phyloP scores from a whole-genome alignment of 1,140 invertebrate genomes.

The Conus ventricosus region DNA sequence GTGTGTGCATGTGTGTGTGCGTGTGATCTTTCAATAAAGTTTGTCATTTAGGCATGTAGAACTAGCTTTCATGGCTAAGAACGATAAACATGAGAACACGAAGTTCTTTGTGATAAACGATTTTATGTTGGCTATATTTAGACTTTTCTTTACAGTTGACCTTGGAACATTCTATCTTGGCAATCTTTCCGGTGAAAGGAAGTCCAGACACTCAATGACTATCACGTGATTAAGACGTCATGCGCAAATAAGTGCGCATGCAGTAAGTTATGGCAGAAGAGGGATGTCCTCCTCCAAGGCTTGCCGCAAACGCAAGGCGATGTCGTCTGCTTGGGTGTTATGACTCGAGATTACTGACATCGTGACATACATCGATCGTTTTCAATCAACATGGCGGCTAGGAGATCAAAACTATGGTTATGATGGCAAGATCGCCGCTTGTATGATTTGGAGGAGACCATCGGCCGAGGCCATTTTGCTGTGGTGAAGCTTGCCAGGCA shows the following conservation, averaged over 20 bases:
- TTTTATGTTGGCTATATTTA: too few relatives aligned
- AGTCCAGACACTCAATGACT: slow-evolving; percentile 9
- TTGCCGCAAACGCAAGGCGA: neutral
- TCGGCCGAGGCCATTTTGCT: slow-evolving; percentile 92
- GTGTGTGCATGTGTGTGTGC: too few relatives aligned
- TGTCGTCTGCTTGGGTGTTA: slow-evolving; percentile 17
- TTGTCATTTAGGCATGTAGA: too few relatives aligned
- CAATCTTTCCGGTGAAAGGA: neutral
- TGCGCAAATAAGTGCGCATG: slow-evolving; percentile 43
- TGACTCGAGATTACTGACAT: slow-evolving; percentile 17
- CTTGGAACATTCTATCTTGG: too few relatives aligned
- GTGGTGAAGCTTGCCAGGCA: slow-evolving; percentile 98
- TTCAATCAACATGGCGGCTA: slow-evolving; percentile 48
- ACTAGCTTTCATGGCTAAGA: too few relatives aligned
- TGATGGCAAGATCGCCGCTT: slow-evolving; percentile 93
- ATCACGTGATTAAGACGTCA: slow-evolving; percentile 39
- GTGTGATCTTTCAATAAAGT: too few relatives aligned
- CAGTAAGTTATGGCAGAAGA: slow-evolving; percentile 42
- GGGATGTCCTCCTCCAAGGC: slow-evolving; percentile 31
- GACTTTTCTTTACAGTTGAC: too few relatives aligned
- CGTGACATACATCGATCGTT: neutral
- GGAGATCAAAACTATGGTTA: slow-evolving; percentile 71
- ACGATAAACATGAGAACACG: too few relatives aligned
- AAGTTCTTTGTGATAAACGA: too few relatives aligned
- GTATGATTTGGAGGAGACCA: slow-evolving; percentile 96